Base-by-base conservation (phyloP, 2,888 invertebrate genomes). In the Pammene fasciana region DNA sequence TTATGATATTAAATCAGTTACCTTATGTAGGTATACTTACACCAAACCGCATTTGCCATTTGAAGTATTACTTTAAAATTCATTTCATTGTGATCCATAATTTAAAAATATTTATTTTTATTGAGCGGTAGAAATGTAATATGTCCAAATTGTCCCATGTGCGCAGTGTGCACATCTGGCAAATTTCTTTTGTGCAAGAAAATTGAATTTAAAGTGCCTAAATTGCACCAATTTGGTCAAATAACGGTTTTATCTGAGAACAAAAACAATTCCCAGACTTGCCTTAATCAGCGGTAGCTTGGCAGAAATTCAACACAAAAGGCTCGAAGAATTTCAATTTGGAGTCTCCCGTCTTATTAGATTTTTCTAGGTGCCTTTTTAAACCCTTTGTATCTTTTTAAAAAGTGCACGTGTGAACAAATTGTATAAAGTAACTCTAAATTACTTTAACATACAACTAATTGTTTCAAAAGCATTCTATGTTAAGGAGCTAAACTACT, bases 181-280 rank as follows among this genome's bases (percentile, higher is more conserved):
- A 18, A 48, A 10, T 18, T 50, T 50, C 18, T 50, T 18, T 11
- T 18, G 14, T 18, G 16, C 34, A 14, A 43, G 7, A 36, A 7
- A 41, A 43, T 41, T 57, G 36, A 55, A 55, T 36, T 36, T 36
- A 55, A 55, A 55, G 5, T 11, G 50, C 18, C 16, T 9, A n/a
- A 55, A 36, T 55, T 55, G 36, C n/a, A 6, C 34, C 52, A 55
- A 36, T 36, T 36, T 36, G 36, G 55, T 38, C 36, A 55, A 50
- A 26, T 48, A 50, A 26, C 26, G 13, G 10, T 50, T 48, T 50
- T 55, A 10, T 55, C 14, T 14, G 54, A n/a, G 8, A 34, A 54
- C 13, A 54, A 54, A 52, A 34, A 54, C 54, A 34, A 34, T 34
- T 54, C 7, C n/a, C 16, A n/a, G 0, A 34, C n/a, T 34, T 34